These are phyloP conservation scores for Teleogryllus oceanicus DNA, from an alignment of 2,888 invertebrate species.

Conservation along the genomic window DNA sequence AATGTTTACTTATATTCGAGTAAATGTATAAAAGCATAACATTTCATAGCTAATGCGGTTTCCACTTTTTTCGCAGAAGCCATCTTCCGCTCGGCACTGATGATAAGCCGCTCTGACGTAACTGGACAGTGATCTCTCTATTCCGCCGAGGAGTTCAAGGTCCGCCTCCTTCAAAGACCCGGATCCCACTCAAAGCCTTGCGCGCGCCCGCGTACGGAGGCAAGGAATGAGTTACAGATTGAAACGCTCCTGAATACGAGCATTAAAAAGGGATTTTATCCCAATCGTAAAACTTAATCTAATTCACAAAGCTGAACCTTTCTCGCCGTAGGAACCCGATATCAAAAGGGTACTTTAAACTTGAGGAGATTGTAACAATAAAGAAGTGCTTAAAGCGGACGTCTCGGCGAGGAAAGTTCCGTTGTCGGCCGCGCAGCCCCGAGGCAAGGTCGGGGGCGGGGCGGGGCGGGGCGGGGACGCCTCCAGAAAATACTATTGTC, in stretches of 20 bases:
- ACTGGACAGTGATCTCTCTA: neutral
- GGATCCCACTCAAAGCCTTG: neutral
- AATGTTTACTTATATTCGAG: too few species aligned
- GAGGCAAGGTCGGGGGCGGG: neutral
- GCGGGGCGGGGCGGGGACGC: neutral
- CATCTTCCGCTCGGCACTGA: too few species aligned
- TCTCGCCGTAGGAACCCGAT: neutral
- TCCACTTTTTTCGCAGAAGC: too few species aligned
- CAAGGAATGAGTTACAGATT: neutral
- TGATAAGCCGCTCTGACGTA: too few species aligned
- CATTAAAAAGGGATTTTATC: neutral
- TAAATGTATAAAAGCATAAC: too few species aligned
- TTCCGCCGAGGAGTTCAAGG: neutral
- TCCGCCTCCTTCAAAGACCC: neutral
- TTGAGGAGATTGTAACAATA: slow-evolving; percentile 18
- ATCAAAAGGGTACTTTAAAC: slow-evolving; percentile 18
- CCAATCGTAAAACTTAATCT: slow-evolving; percentile 18
- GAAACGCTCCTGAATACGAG: neutral
- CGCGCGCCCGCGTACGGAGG: neutral
- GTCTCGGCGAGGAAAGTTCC: neutral
- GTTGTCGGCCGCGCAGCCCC: neutral
- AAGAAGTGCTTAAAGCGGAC: slow-evolving; percentile 18
- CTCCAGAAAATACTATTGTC: slow-evolving; percentile 1
- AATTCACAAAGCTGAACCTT: slow-evolving; percentile 18
- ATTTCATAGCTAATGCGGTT: too few species aligned